These are phyloP conservation scores for Takifugu ocellatus DNA, from an alignment of 2,797 vertebrate species.

Conservation along the genomic window DNA sequence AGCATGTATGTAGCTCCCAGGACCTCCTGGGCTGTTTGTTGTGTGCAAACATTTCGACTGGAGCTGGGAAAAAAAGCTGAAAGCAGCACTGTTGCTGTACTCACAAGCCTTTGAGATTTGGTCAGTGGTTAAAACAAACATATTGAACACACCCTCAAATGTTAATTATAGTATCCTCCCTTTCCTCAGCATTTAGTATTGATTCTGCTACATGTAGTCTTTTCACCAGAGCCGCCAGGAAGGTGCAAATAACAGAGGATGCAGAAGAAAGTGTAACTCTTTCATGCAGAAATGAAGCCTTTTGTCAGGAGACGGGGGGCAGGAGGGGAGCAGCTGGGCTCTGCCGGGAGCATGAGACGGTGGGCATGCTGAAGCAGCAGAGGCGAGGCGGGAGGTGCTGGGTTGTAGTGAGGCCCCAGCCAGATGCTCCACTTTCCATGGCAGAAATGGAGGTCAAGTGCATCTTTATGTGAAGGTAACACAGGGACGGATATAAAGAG, in stretches of 20 bases:
- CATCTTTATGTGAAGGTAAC: slow-evolving; percentile 73
- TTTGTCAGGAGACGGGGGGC: slow-evolving; percentile 28
- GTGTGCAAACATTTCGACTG: slow-evolving; percentile 19
- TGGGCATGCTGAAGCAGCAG: slow-evolving; percentile 36
- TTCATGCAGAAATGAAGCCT: slow-evolving; percentile 45
- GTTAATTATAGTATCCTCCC: slow-evolving; percentile 8
- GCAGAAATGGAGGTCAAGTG: slow-evolving; percentile 82
- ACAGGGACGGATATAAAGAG: slow-evolving; percentile 44
- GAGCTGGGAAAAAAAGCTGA: slow-evolving; percentile 10
- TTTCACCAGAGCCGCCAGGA: slow-evolving; percentile 27
- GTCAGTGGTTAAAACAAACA: slow-evolving; percentile 9
- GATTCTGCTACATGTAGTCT: slow-evolving; percentile 16
- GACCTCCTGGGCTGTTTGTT: slow-evolving; percentile 13
- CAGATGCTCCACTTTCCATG: slow-evolving; percentile 80
- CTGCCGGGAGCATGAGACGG: slow-evolving; percentile 54
- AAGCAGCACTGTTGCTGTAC: not conserved
- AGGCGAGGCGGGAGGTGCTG: slow-evolving; percentile 26
- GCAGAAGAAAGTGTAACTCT: slow-evolving; percentile 30
- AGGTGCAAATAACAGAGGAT: slow-evolving; percentile 20
- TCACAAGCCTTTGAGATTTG: slow-evolving; percentile 6
- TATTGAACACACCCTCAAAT: slow-evolving; percentile 18
- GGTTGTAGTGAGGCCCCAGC: slow-evolving; percentile 67
- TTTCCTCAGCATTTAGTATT: slow-evolving; percentile 18
- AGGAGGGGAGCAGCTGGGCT: slow-evolving; percentile 29
- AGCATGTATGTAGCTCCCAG: slow-evolving; percentile 4